Evolutionary conservation across 2,888 invertebrate genomes (phyloP), one percentile per base, ranked within the genome.

Genomic region (Celastrina argiolus): DNA sequence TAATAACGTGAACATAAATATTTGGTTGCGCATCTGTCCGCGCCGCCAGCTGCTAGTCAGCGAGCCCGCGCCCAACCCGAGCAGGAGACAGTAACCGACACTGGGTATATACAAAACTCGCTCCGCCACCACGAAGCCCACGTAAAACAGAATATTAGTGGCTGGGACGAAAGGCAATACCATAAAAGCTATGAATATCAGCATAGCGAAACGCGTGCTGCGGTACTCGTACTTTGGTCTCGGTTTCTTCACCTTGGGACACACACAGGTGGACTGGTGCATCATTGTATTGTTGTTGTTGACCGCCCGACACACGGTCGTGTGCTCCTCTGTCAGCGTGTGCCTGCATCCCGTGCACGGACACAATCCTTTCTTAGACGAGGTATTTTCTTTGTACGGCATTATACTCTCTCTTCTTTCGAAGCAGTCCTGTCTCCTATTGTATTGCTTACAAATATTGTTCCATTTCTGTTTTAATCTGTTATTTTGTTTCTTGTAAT

Each of bases 121-220:
- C 90, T 99, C 99, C 69, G 99, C 99, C 67, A 99, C 96, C 74
- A 99, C 99, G 87, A 99, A 99, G 64, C 99, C 99, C 69, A 99
- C 99, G 87, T 99, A 98, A 92, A 98, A 98, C 87, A 99, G 95
- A 76, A 98, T 91, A 93, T 99, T 99, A 77, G 97, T 96, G 71
- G 99, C 98, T 72, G 98, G 99, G 79, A 99, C 92, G 91, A 98
- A 99, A 70, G 99, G 98, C 75, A 99, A 92, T 74, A 96, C 94
- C 81, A 98, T 93, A 80, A 99, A 94, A 65, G 95, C 94, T 72
- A 95, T 91, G 74, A 94, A 93, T 85, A 94, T 92, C 69, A 95
- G 81, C 76, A 87, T 76, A 69, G 92, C 86, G 72, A 87, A 85
- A 81, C 85, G 84, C 72, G 91, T 82, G 75, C 84, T 86, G 73